Evolutionary conservation across 2,888 invertebrate genomes (phyloP).

Genomic region (Sepioteuthis lessoniana): DNA sequence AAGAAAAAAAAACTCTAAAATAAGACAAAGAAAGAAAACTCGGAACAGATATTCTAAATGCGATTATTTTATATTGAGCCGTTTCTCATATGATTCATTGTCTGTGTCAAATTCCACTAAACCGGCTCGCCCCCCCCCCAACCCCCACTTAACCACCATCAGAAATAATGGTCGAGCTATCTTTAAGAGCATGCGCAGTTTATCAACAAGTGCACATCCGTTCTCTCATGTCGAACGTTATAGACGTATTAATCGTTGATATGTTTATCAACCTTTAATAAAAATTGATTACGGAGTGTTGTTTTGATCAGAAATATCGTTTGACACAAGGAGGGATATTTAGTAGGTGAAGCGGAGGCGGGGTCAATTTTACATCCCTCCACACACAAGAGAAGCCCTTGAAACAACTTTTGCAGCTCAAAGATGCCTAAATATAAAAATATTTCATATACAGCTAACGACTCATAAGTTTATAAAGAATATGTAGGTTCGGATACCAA

Average conservation of each 20-base stretch:
- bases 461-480: no score
- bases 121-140: background rate
- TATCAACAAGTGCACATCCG: background rate
- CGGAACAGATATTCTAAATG: background rate
- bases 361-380: no score
- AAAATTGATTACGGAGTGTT: background rate
- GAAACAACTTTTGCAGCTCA: no score
- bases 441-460: no score
- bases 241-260: background rate
- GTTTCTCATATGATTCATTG: background rate
- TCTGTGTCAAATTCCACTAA: no score
- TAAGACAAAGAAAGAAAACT: background rate
- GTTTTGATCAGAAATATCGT: background rate
- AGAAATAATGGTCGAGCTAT: background rate
- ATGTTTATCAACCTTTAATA: background rate
- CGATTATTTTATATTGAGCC: background rate
- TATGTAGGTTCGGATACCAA: no score
- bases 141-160: background rate
- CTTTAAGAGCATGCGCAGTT: background rate
- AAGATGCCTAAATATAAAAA: no score
- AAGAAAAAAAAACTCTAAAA: background rate
- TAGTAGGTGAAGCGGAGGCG: no score
- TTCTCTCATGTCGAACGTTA: background rate
- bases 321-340: background rate
- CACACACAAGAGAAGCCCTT: no score